Evolutionary conservation across 2,797 vertebrate genomes (phyloP), one percentile per base, ranked within the genome.

Genomic region (Iguana delicatissima): DNA sequence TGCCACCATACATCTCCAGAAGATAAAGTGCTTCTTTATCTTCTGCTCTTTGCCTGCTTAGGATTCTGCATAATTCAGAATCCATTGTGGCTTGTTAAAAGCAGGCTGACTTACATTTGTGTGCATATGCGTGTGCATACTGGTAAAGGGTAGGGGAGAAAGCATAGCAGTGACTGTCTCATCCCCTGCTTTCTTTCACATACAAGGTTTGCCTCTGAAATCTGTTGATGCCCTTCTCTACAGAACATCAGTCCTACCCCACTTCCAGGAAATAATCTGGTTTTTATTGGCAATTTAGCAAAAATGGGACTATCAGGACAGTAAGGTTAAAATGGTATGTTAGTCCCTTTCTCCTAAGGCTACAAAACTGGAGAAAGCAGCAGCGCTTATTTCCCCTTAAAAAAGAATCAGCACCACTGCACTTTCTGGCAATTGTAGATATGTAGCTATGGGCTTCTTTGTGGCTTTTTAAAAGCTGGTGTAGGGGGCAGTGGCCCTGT

Each of bases 11-110:
- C 62, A 62, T 80, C 14, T 89, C 73, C 73, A 57, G 29, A 88
- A 46, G 32, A 84, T 87, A 46, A n/a, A 59, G 29, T 46, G 35
- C 74, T 57, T 57, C 20, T 18, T 80, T 6, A 26, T 72, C 29
- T 69, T 18, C 35, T 59, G 62, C 50, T 50, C 35, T 79, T 55
- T 84, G 81, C 76, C 38, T 85, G 13, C 26, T 74, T n/a, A 20
- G 42, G n/a, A 32, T 64, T 88, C 38, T 38, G 35, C 74, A 80
- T 88, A 91, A 55, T 69, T 67, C 26, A 76, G 42, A 82, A 85
- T 62, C 69, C 67, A 76, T 29, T 55, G 29, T 52, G 24, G 32
- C 57, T 55, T 89, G 77, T 55, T 84, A 90, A 81, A 24, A 82
- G 50, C 29, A 32, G 12, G 24, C 29, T 81, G n/a, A 73, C 8